phyloP scores from a whole-genome alignment of 2,888 invertebrate genomes.

The Tanypteryx hageni region DNA sequence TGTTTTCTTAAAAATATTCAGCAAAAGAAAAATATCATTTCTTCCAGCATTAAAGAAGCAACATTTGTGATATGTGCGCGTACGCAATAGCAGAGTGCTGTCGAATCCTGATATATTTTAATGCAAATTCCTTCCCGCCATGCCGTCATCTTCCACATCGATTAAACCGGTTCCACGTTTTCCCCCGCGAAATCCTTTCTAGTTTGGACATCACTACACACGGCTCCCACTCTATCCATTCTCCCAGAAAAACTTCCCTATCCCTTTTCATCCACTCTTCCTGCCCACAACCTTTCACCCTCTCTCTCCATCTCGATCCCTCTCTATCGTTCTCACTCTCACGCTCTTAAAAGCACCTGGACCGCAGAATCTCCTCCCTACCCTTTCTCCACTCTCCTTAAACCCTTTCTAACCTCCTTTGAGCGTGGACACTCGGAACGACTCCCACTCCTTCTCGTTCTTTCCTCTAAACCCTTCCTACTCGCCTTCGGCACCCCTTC shows the following conservation, averaged over 20 bases:
- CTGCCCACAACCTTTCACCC: not conserved
- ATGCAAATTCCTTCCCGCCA: not conserved
- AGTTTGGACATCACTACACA: not conserved
- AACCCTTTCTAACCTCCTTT: not conserved
- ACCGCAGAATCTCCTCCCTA: not conserved
- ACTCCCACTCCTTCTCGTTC: not conserved
- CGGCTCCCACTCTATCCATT: not conserved
- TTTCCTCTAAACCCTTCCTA: too few relatives aligned
- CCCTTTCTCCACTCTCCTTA: not conserved
- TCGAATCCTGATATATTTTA: too few relatives aligned
- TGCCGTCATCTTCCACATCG: not conserved
- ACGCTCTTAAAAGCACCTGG: slow-evolving; percentile 32
- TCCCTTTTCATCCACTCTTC: not conserved
- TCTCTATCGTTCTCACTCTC: slow-evolving; percentile 15
- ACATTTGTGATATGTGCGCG: too few relatives aligned
- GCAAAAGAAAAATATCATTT: too few relatives aligned
- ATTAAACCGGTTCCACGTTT: not conserved
- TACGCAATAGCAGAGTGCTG: too few relatives aligned
- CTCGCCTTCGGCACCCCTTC: too few relatives aligned
- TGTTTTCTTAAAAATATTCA: too few relatives aligned
- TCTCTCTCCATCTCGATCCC: not conserved
- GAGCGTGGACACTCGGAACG: not conserved
- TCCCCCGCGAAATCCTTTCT: not conserved
- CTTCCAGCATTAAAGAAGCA: too few relatives aligned
- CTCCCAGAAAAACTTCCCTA: not conserved